Evolutionary conservation across 2,113 vertebrate genomes (phyloP), one percentile per base, ranked within the genome.

Genomic region (Arenaria interpres): DNA sequence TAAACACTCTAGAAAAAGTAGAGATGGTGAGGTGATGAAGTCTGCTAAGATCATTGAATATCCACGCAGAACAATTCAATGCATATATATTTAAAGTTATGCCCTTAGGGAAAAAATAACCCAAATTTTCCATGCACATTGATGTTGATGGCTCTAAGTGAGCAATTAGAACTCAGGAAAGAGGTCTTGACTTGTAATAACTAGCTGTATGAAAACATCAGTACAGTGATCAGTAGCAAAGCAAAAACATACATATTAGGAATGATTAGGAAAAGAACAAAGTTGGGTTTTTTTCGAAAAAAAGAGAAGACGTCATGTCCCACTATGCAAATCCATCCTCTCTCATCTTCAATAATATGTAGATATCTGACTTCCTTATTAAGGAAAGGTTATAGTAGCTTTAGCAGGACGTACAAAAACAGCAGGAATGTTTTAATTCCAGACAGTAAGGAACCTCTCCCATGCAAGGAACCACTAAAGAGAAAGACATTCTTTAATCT

Each of bases 171-270:
- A 32, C 12, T 62, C 25, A 37, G 35, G 28, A 80, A 84, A 33
- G 13, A 59, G 12, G 30, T 59, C 14, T 48, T 60, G 23, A 71
- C 41, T 48, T 91, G 8, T 45, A 19, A 16, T 57, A 54, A 43
- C 14, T 19, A 39, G 14, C 18, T 50, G 21, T 53, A 15, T 84
- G n/a, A 54, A 83, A 93, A 59, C 27, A 19, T n/a, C 45, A 72
- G 5, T 27, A 72, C 33, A 32, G 23, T 41, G 6, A 71, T 66
- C 35, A 60, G 16, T 24, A 62, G 18, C 45, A 48, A 83, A 48
- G 18, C 4, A 75, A 79, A 79, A 43, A 1, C 24, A 20, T 75
- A 57, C 22, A 35, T 0, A 0, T 27, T 57, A 35, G 12, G 39
- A 93, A 53, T 54, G 3, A 50, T 28, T 35, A 50, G 59, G 41